phyloP scores from a whole-genome alignment of 2,797 vertebrate species.

The Pagetopsis macropterus region DNA sequence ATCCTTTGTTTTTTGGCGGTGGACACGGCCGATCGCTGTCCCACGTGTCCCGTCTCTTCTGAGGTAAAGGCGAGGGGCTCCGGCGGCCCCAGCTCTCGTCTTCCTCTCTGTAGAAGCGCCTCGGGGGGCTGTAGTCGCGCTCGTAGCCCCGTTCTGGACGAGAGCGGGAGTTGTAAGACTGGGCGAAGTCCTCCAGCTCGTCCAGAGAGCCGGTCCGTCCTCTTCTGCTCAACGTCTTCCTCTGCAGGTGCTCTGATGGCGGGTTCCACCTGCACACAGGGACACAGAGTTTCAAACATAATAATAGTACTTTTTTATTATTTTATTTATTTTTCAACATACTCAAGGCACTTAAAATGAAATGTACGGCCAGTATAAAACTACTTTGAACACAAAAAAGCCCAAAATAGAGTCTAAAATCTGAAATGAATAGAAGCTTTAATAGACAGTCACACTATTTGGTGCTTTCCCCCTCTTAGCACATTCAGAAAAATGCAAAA shows the following conservation, averaged over 20 bases:
- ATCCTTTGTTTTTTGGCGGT: slow-evolving; percentile 77
- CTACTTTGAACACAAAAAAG: background rate
- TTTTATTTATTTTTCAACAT: background rate
- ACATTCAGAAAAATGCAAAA: background rate
- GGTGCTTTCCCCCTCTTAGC: no score
- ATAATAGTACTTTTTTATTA: background rate
- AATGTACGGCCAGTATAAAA: background rate
- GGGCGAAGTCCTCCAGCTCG: slow-evolving; percentile 93
- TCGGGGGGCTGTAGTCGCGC: slow-evolving; percentile 75
- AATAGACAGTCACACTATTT: no score
- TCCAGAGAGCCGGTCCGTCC: slow-evolving; percentile 93
- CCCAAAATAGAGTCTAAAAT: background rate
- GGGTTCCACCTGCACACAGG: slow-evolving; percentile 85
- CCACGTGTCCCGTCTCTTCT: slow-evolving; percentile 87
- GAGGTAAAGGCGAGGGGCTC: slow-evolving; percentile 84
- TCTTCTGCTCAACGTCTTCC: slow-evolving; percentile 86
- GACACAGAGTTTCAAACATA: background rate
- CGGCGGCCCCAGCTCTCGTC: slow-evolving; percentile 77
- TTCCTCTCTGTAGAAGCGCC: slow-evolving; percentile 66
- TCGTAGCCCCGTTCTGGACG: slow-evolving; percentile 77
- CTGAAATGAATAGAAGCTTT: background rate
- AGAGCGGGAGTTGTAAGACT: slow-evolving; percentile 70
- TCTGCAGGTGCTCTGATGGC: slow-evolving; percentile 91
- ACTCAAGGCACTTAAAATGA: no score
- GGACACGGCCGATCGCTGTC: slow-evolving; percentile 81